phyloP scores from a whole-genome alignment of 2,113 vertebrate genomes.

The Misgurnus anguillicaudatus region DNA sequence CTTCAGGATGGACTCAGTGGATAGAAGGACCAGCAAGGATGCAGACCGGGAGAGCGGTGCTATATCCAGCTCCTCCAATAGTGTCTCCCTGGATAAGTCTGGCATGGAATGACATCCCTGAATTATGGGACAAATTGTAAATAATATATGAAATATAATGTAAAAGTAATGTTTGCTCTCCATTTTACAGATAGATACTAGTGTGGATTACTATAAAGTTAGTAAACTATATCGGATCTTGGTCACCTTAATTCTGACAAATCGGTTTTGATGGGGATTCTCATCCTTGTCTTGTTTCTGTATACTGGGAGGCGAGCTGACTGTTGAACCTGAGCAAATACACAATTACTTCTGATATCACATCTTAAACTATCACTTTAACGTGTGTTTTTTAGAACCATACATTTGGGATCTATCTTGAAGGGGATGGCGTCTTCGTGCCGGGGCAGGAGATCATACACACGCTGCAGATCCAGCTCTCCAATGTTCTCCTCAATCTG shows the following conservation, averaged over 20 bases:
- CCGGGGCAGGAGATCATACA: conserved; percentile 51
- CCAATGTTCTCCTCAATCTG: conserved; percentile 57
- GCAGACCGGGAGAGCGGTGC: not conserved
- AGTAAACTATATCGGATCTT: not conserved
- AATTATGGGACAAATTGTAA: not conserved
- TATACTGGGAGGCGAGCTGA: not conserved
- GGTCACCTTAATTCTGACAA: conserved; percentile 45
- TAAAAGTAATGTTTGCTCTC: too few species aligned
- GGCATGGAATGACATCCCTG: conserved; percentile 57
- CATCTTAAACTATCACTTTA: not conserved
- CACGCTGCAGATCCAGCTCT: conserved; percentile 45
- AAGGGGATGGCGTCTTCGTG: conserved; percentile 20
- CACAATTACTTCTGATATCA: not conserved
- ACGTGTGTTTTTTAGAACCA: not conserved
- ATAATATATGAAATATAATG: not conserved
- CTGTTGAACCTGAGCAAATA: conserved; percentile 8
- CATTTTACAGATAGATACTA: too few species aligned
- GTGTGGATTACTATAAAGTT: too few species aligned
- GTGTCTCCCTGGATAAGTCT: conserved; percentile 48
- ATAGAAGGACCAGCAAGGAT: conserved; percentile 47
- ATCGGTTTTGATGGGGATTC: not conserved
- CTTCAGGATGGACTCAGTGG: not conserved
- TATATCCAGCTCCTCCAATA: conserved; percentile 52
- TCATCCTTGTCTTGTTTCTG: conserved; percentile 9
- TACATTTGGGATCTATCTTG: conserved; percentile 30